These are phyloP conservation scores for Piaya cayana DNA, from an alignment of 2,113 vertebrate species.

Conservation along the genomic window DNA sequence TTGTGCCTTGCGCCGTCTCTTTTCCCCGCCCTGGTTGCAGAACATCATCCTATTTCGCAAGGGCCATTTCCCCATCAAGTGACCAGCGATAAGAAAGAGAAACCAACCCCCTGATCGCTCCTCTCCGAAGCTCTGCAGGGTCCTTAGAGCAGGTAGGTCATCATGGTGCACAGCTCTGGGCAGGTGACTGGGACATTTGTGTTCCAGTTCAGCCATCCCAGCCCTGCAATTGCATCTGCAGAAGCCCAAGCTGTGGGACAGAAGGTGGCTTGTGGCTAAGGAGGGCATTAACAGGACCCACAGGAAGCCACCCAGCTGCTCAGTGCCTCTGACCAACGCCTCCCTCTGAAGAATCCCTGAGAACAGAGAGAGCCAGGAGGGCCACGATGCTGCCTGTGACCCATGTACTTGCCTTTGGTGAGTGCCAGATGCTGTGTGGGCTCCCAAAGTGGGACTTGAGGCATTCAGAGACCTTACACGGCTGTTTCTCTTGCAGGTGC, in stretches of 20 bases:
- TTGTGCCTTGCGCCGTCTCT: not conserved
- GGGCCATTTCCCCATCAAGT: not conserved
- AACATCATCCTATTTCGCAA: not conserved
- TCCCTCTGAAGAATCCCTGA: not conserved
- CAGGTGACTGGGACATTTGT: not conserved
- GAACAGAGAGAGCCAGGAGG: not conserved
- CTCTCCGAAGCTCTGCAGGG: not conserved
- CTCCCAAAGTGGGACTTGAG: not conserved
- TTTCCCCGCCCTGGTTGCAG: not conserved
- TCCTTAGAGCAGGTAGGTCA: not conserved
- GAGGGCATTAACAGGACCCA: not conserved
- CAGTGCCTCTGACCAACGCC: not conserved
- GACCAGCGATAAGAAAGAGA: not conserved
- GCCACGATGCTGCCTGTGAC: not conserved
- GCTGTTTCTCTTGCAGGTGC: slow-evolving; percentile 4
- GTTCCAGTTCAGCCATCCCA: not conserved
- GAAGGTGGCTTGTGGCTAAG: not conserved
- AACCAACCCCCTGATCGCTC: not conserved
- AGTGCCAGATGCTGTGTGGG: not conserved
- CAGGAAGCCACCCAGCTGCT: not conserved
- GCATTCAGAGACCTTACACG: not conserved
- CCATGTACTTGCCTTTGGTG: not conserved
- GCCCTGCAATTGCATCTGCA: not conserved
- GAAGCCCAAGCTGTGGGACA: not conserved
- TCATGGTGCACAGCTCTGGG: not conserved